Evolutionary conservation across 53 echinoderm and acorn worm species (phyloP), one percentile per base, ranked within the genome.

Genomic region (Antedon mediterranea): DNA sequence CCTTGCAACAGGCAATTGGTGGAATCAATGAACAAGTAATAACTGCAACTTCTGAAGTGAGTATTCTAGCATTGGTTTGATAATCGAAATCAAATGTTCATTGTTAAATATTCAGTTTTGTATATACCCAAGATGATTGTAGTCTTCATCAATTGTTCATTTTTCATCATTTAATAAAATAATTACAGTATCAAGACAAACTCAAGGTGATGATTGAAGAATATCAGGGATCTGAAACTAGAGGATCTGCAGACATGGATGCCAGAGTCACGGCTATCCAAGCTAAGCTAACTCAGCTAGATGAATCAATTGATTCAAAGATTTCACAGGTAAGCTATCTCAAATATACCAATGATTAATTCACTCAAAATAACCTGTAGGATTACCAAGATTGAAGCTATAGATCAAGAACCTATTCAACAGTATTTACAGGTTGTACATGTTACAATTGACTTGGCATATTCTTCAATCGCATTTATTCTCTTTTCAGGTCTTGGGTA

Each of bases 1-100:
- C 92, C 28, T 84, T 98, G 72, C 98, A 98, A 76, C 98, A 98
- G 76, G 98, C 98, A 71, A 98, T 98, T 30, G 98, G 98, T 73
- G 98, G 98, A 34, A 98, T 98, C 75, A 98, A 98, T 81, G 98
- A 92, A 27, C 98, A 92, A 72, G 92, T 98, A 13, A 31, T 82
- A 23, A 9, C 86, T 9, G 71, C 88, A 15, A 84, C 86, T 1
- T 82, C 71, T 31, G 88, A 87, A 82, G 98, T 98, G 85, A 43
- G 90, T 72, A 57, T 57, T 57, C 15, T 2, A 18, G 9, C 23
- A 57, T 57, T 11, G 11, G 57, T 15, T 11, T 57, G 57, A 57
- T 26, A 57, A n/a, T n/a, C n/a, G n/a, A n/a, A 57, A n/a, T n/a
- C n/a, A n/a, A n/a, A 75, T 29, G 70, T 44, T 26, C 26, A 32